Evolutionary conservation across 2,797 vertebrate species (phyloP).

Genomic region (Luscinia luscinia): DNA sequence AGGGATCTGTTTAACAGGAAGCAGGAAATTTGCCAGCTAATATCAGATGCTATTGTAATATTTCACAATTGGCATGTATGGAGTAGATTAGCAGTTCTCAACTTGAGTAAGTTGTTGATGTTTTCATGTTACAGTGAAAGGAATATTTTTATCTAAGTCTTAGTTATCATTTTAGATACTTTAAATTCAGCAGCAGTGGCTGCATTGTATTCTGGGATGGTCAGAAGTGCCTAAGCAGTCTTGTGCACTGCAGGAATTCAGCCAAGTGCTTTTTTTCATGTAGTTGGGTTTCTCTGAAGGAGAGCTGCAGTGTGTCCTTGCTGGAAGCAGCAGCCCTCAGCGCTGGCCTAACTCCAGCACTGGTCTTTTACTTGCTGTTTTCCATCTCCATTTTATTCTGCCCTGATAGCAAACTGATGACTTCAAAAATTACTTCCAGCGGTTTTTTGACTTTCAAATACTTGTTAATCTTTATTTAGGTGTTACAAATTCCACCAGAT

Average conservation of each 20-base stretch:
- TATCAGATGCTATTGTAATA: neutral
- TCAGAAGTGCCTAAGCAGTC: neutral
- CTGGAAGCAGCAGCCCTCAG: neutral
- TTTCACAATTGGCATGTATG: neutral
- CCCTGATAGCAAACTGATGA: neutral
- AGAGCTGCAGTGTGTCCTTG: neutral
- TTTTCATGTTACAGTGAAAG: conserved; percentile 31
- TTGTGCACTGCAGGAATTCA: neutral
- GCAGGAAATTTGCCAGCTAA: conserved; percentile 6
- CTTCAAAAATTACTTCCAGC: neutral
- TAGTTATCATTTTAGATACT: neutral
- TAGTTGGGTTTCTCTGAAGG: neutral
- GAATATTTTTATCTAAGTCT: conserved; percentile 1
- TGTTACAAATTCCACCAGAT: conserved; percentile 7
- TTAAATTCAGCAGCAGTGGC: neutral
- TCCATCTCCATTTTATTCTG: neutral
- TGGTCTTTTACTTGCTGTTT: neutral
- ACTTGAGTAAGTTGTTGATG: neutral
- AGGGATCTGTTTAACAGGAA: conserved; percentile 10
- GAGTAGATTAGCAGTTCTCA: conserved; percentile 28
- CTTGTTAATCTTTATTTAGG: conserved; percentile 6
- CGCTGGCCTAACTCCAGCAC: neutral
- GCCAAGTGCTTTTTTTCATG: neutral
- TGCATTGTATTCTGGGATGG: neutral
- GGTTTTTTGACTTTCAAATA: conserved; percentile 10